Evolutionary conservation across 2,797 vertebrate species (phyloP).

Genomic region (Graptemys geographica): DNA sequence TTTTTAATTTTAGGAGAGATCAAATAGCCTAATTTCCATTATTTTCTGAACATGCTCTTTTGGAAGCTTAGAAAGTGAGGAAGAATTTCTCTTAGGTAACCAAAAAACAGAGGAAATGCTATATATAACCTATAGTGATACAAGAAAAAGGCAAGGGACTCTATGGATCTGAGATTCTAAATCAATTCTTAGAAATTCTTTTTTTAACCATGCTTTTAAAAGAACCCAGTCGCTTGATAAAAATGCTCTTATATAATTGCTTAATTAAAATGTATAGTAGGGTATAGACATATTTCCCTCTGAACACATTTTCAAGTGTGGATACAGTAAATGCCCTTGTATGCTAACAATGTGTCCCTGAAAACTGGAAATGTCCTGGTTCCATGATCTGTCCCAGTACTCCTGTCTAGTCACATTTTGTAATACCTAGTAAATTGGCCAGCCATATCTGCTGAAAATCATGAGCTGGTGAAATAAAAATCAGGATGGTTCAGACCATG

Average conservation of each 20-base stretch:
- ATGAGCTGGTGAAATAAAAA: not conserved
- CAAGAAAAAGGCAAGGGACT: not conserved
- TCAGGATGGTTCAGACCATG: not conserved
- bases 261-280: not conserved
- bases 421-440: not conserved
- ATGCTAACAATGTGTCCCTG: not conserved
- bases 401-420: not conserved
- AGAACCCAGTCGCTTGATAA: not conserved
- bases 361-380: not conserved
- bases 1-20: not conserved
- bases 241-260: not conserved
- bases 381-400: not conserved
- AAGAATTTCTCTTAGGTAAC: not conserved
- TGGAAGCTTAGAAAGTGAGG: not conserved
- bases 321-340: not conserved
- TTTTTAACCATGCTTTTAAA: not conserved
- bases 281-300: not conserved
- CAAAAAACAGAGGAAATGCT: not conserved
- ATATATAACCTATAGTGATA: not conserved
- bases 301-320: not conserved
- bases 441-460: not conserved
- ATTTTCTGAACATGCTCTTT: not conserved
- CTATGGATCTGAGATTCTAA: not conserved
- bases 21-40: not conserved
- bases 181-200: not conserved